Evolutionary conservation across 1,140 invertebrate species (phyloP), one percentile per base, ranked within the genome.

Genomic region (Harlomillsia oculata): DNA sequence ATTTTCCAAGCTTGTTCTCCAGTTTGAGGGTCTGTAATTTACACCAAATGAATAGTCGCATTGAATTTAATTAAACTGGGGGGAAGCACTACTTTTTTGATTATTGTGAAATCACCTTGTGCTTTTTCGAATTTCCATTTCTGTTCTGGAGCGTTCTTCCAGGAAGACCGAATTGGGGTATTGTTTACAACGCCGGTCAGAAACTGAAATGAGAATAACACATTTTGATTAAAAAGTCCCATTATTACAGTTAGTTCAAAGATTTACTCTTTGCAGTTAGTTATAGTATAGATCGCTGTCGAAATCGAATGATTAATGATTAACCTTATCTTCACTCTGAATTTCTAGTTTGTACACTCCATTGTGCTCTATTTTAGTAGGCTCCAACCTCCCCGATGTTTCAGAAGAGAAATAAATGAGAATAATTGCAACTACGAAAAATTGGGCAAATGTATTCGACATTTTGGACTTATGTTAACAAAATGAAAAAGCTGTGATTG

Each of bases 251-350:
- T n/a, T n/a, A n/a, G n/a, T n/a, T n/a, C n/a, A n/a, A n/a, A n/a
- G n/a, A n/a, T n/a, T n/a, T n/a, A n/a, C n/a, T n/a, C n/a, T n/a
- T n/a, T n/a, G n/a, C n/a, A n/a, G n/a, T n/a, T n/a, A n/a, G n/a
- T 6, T 9, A 9, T n/a, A 48, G 28, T 48, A 30, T 13, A 14
- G 8, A 16, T 8, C 13, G 28, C 14, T 36, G 6, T 32, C 5
- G 16, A 9, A 32, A 5, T n/a, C 30, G 6, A 50, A 6, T 8
- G 6, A 6, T 52, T 41, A 9, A 6, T 23, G 14, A 16, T 2
- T 23, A 20, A 45, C 52, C 28, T 54, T 54, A n/a, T 54, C 52
- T 30, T 54, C 52, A 36, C 52, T 54, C 36, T 54, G 52, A 54
- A 54, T 54, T 45, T 54, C 52, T 41, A 54, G 28, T 18, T 30